Conservation (phyloP, 2,888 invertebrate species). For the Enoplolaimus lenunculus region DNA sequence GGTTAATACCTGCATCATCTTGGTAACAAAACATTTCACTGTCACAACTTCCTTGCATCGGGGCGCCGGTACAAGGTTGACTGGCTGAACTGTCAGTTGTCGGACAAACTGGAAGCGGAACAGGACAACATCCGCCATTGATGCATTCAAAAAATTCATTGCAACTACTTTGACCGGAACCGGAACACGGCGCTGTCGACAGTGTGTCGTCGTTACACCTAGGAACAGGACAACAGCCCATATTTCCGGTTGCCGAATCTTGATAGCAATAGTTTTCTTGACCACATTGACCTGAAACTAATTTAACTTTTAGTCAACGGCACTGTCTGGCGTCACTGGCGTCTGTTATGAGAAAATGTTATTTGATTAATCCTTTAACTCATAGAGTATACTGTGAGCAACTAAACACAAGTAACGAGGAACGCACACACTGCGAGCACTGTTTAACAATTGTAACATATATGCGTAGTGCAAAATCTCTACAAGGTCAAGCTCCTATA, state of each 20-base stretch:
- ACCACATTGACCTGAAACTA: constrained; percentile 13
- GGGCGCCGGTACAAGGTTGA: constrained; percentile 11
- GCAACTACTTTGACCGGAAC: constrained; percentile 15
- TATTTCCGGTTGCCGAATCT: constrained; percentile 13
- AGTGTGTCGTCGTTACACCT: constrained; percentile 16
- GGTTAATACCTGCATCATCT: too few relatives aligned
- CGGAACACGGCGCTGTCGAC: constrained; percentile 14
- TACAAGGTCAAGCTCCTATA: too few relatives aligned
- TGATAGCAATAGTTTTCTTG: constrained; percentile 16
- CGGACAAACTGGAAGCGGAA: constrained; percentile 15
- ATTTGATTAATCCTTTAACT: too few relatives aligned
- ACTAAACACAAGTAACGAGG: too few relatives aligned
- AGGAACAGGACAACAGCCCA: constrained; percentile 19
- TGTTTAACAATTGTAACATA: too few relatives aligned
- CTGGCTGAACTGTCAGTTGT: neutral
- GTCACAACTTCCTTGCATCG: neutral
- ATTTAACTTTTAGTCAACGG: too few relatives aligned
- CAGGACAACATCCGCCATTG: constrained; percentile 17
- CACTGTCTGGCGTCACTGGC: too few relatives aligned
- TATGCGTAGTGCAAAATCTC: too few relatives aligned
- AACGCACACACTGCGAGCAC: too few relatives aligned
- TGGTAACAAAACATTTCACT: too few relatives aligned
- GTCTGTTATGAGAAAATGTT: too few relatives aligned
- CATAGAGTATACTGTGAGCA: too few relatives aligned
- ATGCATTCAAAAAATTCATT: constrained; percentile 13